phyloP scores from a whole-genome alignment of 2,113 vertebrate genomes.

The Phrynosoma platyrhinos region DNA sequence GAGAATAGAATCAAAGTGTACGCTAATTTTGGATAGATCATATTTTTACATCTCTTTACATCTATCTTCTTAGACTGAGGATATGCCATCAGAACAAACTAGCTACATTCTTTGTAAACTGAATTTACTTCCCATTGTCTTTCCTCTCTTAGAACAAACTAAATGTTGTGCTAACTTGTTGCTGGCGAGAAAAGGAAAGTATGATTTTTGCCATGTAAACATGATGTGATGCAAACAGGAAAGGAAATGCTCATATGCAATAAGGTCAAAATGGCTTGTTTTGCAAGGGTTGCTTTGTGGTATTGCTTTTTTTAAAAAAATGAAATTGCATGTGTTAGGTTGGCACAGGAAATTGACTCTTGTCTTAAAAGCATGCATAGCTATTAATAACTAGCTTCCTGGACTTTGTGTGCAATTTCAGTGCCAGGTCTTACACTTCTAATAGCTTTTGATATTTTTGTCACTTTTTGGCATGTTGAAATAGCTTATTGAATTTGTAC shows the following conservation, averaged over 20 bases:
- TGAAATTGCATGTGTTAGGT: constrained; percentile 25
- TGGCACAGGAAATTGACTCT: constrained; percentile 8
- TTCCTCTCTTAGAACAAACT: neutral
- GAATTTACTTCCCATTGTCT: too few relatives aligned
- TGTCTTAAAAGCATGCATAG: constrained; percentile 29
- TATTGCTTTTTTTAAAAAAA: neutral
- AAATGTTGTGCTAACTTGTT: neutral
- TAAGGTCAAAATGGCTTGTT: constrained; percentile 41
- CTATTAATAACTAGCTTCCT: constrained; percentile 26
- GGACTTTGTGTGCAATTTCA: constrained; percentile 7
- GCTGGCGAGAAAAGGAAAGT: constrained; percentile 16
- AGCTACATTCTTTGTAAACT: neutral
- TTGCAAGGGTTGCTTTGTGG: constrained; percentile 41
- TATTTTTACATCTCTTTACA: neutral
- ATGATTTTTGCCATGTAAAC: constrained; percentile 16
- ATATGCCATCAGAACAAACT: neutral
- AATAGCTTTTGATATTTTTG: constrained; percentile 39
- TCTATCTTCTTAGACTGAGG: too few relatives aligned
- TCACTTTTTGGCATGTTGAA: neutral
- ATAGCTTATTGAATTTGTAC: neutral
- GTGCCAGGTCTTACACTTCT: constrained; percentile 25
- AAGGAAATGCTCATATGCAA: constrained; percentile 37
- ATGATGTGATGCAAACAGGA: constrained; percentile 2
- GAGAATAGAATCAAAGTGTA: neutral
- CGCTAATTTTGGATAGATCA: too few relatives aligned